Base-by-base conservation (phyloP, 2,113 vertebrate species). In the Silurus meridionalis region DNA sequence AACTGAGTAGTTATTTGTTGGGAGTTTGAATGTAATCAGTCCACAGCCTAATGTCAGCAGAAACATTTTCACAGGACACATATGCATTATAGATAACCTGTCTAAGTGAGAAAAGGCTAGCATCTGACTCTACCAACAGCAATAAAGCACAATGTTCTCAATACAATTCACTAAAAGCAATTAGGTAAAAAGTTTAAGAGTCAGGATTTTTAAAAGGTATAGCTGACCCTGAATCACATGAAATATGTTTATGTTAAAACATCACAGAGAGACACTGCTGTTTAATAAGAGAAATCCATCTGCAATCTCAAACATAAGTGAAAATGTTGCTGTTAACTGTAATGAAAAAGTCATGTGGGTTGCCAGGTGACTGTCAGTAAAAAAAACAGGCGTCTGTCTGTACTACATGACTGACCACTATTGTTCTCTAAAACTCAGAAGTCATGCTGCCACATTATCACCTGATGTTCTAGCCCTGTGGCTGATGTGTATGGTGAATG, bases 371-470 rank as follows among this genome's bases (percentile, higher is more conserved):
- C 19, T 23, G 48, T 52, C 4, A 11, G 9, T 75, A 52, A 74
- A 13, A 57, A 11, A 53, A 82, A 37, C 67, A 48, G 8, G 46
- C 72, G 5, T 60, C 14, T 71, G 57, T 61, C 48, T 46, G 28
- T 19, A 2, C 11, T 57, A 14, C 28, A 23, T 78, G 19, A 84
- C 57, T 61, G 46, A 8, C 21, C 69, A 37, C 14, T 63, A 55
- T 83, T 83, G 58, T 63, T 46, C 46, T 75, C 53, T 74, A 46
- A n/a, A 37, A 17, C 63, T 21, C 13, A 48, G 61, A 23, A 21
- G 19, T 77, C 83, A 63, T 77, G 57, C 69, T 63, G 69, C n/a
- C 37, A 72, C 66, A 46, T 48, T 72, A 77, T 85, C 83, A 85
- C 84, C 79, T 85, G 84, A 13, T 69, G 63, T 58, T 58, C 52